Percentiles rank a stretch among this genome's conserved stretches.
Evolutionary conservation across 2,113 vertebrate genomes (phyloP).

Genomic region (Setophaga kirtlandii): DNA sequence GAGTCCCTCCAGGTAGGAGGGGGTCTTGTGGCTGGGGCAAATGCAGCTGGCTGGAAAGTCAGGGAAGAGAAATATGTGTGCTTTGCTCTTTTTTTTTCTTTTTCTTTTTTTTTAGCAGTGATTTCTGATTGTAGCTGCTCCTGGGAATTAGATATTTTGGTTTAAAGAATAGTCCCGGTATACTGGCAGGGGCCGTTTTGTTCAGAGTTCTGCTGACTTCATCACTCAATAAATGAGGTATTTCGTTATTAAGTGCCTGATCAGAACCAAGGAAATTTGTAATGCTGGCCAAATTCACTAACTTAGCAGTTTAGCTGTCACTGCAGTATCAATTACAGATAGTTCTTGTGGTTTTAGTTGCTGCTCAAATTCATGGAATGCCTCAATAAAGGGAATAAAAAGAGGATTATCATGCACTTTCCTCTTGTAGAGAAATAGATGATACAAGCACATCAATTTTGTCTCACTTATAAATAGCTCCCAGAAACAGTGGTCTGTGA

Average conservation of each 20-base stretch:
- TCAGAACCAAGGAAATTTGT: constrained; percentile 52
- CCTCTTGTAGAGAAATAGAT: background rate
- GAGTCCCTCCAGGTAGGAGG: background rate
- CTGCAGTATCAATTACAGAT: constrained; percentile 23
- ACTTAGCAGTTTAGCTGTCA: constrained; percentile 56
- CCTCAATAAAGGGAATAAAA: constrained; percentile 32
- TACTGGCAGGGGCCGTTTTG: background rate
- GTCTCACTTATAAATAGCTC: constrained; percentile 45
- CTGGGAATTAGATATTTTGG: background rate
- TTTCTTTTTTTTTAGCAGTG: background rate
- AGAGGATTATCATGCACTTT: background rate
- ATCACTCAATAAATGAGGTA: background rate
- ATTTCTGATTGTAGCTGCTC: background rate
- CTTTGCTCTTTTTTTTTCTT: background rate
- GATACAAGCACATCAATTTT: background rate
- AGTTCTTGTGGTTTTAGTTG: constrained; percentile 21
- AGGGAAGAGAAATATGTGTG: background rate
- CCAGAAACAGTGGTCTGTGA: background rate
- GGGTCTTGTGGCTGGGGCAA: background rate
- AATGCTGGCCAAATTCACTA: constrained; percentile 53
- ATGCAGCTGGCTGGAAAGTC: background rate
- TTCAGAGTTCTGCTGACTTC: constrained; percentile 55
- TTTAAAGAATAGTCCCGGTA: background rate
- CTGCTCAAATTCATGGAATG: background rate
- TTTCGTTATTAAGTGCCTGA: constrained; percentile 27